A percentile compares a stretch with the other conserved stretches of the same genome.
phyloP scores from a whole-genome alignment of 2,888 invertebrate genomes.

The Hoplodrina blanda region DNA sequence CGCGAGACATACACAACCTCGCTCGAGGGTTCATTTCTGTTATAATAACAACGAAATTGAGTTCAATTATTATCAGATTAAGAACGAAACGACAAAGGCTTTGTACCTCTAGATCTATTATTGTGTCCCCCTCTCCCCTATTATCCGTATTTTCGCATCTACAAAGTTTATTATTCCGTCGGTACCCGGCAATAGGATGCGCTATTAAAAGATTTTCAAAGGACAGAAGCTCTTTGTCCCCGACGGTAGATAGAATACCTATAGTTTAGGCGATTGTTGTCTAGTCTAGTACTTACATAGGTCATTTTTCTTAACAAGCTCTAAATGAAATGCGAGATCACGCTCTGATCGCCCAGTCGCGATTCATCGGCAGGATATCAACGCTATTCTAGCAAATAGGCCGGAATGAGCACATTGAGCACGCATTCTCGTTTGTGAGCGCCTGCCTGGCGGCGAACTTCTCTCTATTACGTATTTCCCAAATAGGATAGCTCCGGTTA shows the following conservation, averaged over 20 bases:
- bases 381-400: conserved; percentile 78
- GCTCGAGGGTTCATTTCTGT: conserved; percentile 66
- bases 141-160: conserved; percentile 65
- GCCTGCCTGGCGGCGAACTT: conserved; percentile 84
- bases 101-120: conserved; percentile 68
- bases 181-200: conserved; percentile 47
- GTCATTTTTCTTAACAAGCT: conserved; percentile 69
- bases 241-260: conserved; percentile 20
- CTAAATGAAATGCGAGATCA: conserved; percentile 81
- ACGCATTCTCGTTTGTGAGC: conserved; percentile 76
- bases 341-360: conserved; percentile 73
- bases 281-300: conserved; percentile 53
- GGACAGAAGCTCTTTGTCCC: conserved; percentile 52
- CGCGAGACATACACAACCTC: conserved; percentile 51
- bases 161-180: conserved; percentile 66
- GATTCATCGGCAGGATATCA: conserved; percentile 79
- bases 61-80: conserved; percentile 78
- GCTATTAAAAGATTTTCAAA: conserved; percentile 59
- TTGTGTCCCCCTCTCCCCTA: conserved; percentile 63
- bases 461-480: conserved; percentile 79
- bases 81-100: conserved; percentile 70
- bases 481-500: conserved; percentile 81
- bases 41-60: conserved; percentile 74
- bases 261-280: conserved; percentile 52
- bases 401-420: conserved; percentile 78